These are phyloP conservation scores for Tortricodes alternella DNA, from an alignment of 2,888 invertebrate genomes.

Conservation along the genomic window DNA sequence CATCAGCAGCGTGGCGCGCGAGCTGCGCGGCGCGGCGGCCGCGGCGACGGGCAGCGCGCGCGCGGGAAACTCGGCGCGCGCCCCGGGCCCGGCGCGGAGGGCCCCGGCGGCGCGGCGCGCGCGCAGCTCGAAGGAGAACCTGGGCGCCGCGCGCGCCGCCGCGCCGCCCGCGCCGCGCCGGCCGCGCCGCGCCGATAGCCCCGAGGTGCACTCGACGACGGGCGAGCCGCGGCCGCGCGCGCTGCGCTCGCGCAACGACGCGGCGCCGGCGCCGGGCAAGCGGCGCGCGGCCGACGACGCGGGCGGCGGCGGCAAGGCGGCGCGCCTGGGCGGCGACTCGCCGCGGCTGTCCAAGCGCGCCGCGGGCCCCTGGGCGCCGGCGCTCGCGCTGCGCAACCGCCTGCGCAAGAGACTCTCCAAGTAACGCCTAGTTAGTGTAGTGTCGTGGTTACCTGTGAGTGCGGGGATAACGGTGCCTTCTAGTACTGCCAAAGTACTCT, in stretches of 20 bases:
- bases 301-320: constrained; percentile 38
- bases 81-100: constrained; percentile 69
- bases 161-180: constrained; percentile 42
- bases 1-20: constrained; percentile 35
- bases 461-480: constrained; percentile 54
- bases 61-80: constrained; percentile 72
- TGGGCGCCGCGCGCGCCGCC: constrained; percentile 52
- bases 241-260: constrained; percentile 56
- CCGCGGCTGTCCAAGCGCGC: constrained; percentile 53
- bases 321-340: constrained; percentile 43
- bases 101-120: constrained; percentile 63
- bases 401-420: constrained; percentile 70
- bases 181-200: constrained; percentile 42
- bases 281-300: constrained; percentile 41
- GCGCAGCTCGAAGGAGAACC: constrained; percentile 17
- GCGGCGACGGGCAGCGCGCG: constrained; percentile 46
- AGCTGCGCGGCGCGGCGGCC: constrained; percentile 46
- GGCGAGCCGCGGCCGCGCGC: constrained; percentile 40
- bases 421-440: constrained; percentile 47
- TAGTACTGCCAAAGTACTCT: constrained; percentile 60
- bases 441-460: constrained; percentile 48
- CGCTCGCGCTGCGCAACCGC: constrained; percentile 70
- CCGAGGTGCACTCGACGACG: constrained; percentile 14
- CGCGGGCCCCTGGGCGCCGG: constrained; percentile 68
- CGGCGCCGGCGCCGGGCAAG: constrained; percentile 39